phyloP scores from a whole-genome alignment of 2,888 invertebrate genomes.

The Drosophila paranaensis region DNA sequence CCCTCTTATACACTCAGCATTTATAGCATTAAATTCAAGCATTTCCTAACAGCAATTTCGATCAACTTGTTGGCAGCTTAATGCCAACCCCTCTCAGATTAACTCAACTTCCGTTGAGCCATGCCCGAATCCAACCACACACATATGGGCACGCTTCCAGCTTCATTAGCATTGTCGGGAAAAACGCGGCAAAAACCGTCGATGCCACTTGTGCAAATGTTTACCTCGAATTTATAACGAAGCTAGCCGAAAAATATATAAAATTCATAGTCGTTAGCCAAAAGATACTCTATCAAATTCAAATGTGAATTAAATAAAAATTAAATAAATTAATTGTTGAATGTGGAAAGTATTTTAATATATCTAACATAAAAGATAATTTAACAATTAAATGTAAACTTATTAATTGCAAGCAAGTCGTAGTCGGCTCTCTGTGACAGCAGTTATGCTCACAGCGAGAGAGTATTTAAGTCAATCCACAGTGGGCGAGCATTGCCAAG shows the following conservation, averaged over 20 bases:
- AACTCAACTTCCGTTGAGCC: constrained; percentile 17
- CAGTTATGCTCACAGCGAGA: constrained; percentile 5
- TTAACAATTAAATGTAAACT: background rate
- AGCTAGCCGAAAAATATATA: constrained; percentile 23
- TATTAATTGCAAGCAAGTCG: background rate
- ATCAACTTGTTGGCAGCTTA: constrained; percentile 32
- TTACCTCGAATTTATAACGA: constrained; percentile 76
- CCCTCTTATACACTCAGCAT: background rate
- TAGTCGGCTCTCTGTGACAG: constrained; percentile 2
- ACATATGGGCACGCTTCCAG: background rate
- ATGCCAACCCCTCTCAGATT: constrained; percentile 1
- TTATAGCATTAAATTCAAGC: constrained; percentile 22
- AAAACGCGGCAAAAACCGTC: constrained; percentile 30
- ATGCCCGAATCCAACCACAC: constrained; percentile 28
- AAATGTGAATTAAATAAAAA: background rate
- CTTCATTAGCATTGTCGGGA: constrained; percentile 15
- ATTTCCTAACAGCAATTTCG: constrained; percentile 5
- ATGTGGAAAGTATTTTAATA: no score
- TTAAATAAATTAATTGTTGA: background rate
- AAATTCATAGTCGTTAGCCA: background rate
- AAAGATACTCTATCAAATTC: constrained; percentile 26
- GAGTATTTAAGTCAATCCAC: constrained; percentile 23
- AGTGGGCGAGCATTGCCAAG: constrained; percentile 34
- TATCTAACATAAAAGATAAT: no score
- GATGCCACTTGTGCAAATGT: constrained; percentile 72